Conservation (phyloP, 2,797 vertebrate species). For the Argyrosomus regius region DNA sequence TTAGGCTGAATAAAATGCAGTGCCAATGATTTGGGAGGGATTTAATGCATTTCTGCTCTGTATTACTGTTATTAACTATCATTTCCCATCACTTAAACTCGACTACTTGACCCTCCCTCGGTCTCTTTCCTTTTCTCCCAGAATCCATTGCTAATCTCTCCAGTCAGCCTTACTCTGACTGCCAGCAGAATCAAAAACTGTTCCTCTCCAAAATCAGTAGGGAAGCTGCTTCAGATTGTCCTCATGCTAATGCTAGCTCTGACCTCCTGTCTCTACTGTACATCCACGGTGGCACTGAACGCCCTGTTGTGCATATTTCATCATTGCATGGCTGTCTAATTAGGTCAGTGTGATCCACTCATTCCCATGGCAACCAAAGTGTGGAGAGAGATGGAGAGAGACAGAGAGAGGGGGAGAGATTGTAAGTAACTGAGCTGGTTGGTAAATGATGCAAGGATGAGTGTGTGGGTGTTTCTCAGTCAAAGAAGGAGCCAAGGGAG, state of each 20-base stretch:
- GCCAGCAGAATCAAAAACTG: slow-evolving; percentile 12
- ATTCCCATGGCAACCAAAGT: slow-evolving; percentile 84
- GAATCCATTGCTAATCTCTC: slow-evolving; percentile 28
- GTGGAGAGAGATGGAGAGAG: slow-evolving; percentile 45
- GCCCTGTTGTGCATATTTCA: slow-evolving; percentile 82
- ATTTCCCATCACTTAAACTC: slow-evolving; percentile 31
- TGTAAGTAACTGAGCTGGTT: slow-evolving; percentile 60
- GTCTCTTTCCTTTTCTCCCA: slow-evolving; percentile 23
- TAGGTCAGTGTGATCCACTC: slow-evolving; percentile 82
- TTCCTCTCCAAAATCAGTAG: slow-evolving; percentile 26
- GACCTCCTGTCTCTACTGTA: slow-evolving; percentile 68
- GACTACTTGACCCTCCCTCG: not conserved
- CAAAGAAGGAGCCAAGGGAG: slow-evolving; percentile 18
- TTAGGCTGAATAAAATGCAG: slow-evolving; percentile 12
- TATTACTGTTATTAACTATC: slow-evolving; percentile 35
- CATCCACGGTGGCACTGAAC: slow-evolving; percentile 38
- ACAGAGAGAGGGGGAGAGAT: slow-evolving; percentile 30
- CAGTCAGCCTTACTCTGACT: slow-evolving; percentile 27
- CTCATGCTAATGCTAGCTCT: slow-evolving; percentile 48
- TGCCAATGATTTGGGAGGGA: slow-evolving; percentile 30
- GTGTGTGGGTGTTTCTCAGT: slow-evolving; percentile 63
- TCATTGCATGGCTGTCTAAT: slow-evolving; percentile 82
- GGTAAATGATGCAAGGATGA: slow-evolving; percentile 61
- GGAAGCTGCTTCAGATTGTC: slow-evolving; percentile 46
- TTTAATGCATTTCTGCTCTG: slow-evolving; percentile 32